Evolutionary conservation across 2,797 vertebrate genomes (phyloP), one percentile per base, ranked within the genome.

Genomic region (Galagoides demidoff): DNA sequence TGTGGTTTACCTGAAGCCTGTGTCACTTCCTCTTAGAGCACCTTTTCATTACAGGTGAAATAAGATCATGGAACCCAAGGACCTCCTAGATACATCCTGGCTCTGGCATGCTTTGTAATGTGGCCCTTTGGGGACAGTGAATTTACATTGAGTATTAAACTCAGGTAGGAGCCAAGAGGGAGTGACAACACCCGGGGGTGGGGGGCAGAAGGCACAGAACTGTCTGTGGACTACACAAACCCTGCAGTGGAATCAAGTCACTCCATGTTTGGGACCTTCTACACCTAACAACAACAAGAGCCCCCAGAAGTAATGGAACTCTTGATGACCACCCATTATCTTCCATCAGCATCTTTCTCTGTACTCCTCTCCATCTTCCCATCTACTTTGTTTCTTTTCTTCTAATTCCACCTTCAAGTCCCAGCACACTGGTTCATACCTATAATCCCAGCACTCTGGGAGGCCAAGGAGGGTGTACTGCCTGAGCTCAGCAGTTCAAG

Each of bases 121-220:
- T 37, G 25, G 11, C 23, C 59, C 61, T 68, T 61, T 27, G 2
- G 20, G 84, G 52, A 55, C 5, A 23, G 37, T 13, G 23, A 61
- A 45, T 68, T 84, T 73, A 11, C 11, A 81, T 43, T 6, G 31
- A 14, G 13, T 43, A 61, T 31, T 45, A 76, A 43, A 14, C 17
- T 81, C 19, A 19, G 14, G 43, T 22, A 63, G 82, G 79, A 86
- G 31, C 37, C 34, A 45, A 27, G 74, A 52, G 31, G 61, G 63
- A 27, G 34, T 0, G 29, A 25, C 2, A 3, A 7, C 29, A 23
- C 23, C 31, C 11, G 13, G 0, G 22, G 37, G n/a, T n/a, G n/a
- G 27, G 52, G 49, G 16, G 59, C 12, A 0, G 66, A 34, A 25
- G 19, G 5, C 39, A 7, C 22, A 49, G 25, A 11, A 7, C 63